Evolutionary conservation across 2,797 vertebrate species (phyloP), one percentile per base, ranked within the genome.

Genomic region (Sebastiscus tertius): DNA sequence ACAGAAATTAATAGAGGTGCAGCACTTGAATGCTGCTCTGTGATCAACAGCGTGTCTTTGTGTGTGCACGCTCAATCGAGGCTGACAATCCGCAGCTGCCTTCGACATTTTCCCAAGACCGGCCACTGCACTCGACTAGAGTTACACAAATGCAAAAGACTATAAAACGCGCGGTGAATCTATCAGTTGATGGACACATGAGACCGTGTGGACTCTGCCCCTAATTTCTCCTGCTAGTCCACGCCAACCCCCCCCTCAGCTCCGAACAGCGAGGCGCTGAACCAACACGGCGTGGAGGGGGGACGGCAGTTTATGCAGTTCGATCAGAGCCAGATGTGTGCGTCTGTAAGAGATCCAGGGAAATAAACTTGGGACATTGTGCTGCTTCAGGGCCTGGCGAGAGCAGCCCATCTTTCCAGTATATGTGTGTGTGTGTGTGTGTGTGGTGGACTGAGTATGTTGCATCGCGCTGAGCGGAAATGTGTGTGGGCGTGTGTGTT

Each of bases 271-370:
- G 66, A 55, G 27, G 64, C 63, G 61, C 54, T 77, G 71, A 91
- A 85, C 62, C 72, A 80, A 63, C 31, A 46, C 56, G 69, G 67
- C 9, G 61, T 4, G 26, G 60, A 82, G 68, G 71, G 36, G 61
- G 71, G 42, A 39, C 33, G 46, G 73, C 26, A 64, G 84, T 75
- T 86, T 70, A 65, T 71, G 54, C 70, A 56, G 77, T 62, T 81
- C 80, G 71, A 93, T 94, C 87, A 91, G 79, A 93, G 72, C 91
- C 94, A 95, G 93, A 94, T 94, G 93, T 93, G 72, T 52, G 74
- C n/a, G 59, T 85, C 78, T 87, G 84, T 79, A 58, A 82, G 16
- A 80, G 36, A 86, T 80, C 77, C 75, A 85, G 80, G 31, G 63
- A 80, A 52, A 73, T 61, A 87, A 83, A 89, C 64, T 60, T 66